These are phyloP conservation scores for Typhlomys cinereus DNA, from an alignment of 2,113 vertebrate species.

Conservation along the genomic window DNA sequence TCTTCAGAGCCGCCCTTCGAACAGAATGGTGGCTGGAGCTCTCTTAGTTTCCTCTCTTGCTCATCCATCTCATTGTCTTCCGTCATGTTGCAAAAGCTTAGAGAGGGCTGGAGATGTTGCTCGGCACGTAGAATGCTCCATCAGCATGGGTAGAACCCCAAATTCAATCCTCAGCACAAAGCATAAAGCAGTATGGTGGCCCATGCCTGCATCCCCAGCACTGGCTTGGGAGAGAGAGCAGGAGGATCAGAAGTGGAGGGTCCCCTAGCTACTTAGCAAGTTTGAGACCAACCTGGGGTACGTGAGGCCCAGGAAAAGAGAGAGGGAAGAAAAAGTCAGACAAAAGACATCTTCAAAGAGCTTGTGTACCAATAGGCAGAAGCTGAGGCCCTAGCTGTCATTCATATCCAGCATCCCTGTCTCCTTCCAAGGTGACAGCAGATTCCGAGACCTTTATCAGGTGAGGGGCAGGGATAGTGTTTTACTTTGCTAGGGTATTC, in stretches of 20 bases:
- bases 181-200: too few species aligned
- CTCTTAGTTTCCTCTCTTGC: conserved; percentile 86
- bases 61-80: conserved; percentile 86
- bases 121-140: neutral
- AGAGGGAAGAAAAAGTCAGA: conserved; percentile 94
- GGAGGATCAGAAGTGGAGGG: neutral
- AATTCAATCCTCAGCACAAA: neutral
- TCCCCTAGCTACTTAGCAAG: neutral
- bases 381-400: conserved; percentile 89
- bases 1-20: conserved; percentile 82
- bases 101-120: conserved; percentile 67
- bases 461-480: conserved; percentile 85
- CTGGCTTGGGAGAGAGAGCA: too few species aligned
- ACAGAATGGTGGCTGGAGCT: conserved; percentile 84
- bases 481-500: neutral
- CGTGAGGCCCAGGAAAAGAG: conserved; percentile 76
- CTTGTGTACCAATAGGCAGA: conserved; percentile 88
- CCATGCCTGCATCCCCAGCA: neutral
- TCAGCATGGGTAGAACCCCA: neutral
- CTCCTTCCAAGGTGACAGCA: conserved; percentile 91
- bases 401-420: conserved; percentile 89
- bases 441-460: conserved; percentile 89
- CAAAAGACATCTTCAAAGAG: conserved; percentile 90
- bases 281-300: neutral
- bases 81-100: conserved; percentile 85